A percentile compares a stretch with the other conserved stretches of the same genome.
These are phyloP conservation scores for Lacerta bilineata DNA, from an alignment of 2,797 vertebrate species.

Conservation along the genomic window DNA sequence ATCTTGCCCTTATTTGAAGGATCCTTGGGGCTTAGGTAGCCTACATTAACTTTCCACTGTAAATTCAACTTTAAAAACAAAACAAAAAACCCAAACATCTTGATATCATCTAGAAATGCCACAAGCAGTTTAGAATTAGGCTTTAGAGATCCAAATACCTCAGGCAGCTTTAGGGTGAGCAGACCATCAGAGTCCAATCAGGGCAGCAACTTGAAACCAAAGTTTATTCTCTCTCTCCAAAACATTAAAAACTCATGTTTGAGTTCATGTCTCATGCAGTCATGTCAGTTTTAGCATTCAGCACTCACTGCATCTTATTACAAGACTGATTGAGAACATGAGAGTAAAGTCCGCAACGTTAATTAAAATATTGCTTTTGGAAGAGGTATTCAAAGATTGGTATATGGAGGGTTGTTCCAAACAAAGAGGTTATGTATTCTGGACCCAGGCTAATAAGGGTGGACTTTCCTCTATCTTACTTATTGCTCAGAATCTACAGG, in stretches of 20 bases:
- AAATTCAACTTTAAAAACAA: conserved; percentile 58
- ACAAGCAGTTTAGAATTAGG: conserved; percentile 79
- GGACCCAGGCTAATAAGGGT: neutral
- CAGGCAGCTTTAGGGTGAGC: conserved; percentile 67
- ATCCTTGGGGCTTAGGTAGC: conserved; percentile 59
- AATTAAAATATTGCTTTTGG: neutral
- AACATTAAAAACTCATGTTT: conserved; percentile 68
- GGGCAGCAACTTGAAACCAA: conserved; percentile 73
- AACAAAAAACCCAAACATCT: conserved; percentile 78
- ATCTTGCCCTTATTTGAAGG: conserved; percentile 19
- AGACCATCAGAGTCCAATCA: conserved; percentile 74
- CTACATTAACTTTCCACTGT: conserved; percentile 73
- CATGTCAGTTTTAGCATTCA: conserved; percentile 62
- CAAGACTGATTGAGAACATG: conserved; percentile 22
- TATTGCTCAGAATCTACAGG: neutral
- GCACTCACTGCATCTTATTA: conserved; percentile 46
- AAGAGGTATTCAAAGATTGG: neutral
- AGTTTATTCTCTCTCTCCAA: conserved; percentile 68
- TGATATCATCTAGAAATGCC: conserved; percentile 80
- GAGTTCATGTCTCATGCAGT: conserved; percentile 69
- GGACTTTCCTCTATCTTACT: neutral
- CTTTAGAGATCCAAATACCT: conserved; percentile 72
- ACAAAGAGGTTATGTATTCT: neutral
- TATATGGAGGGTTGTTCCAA: neutral
- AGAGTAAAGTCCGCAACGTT: neutral